Conservation (phyloP, 2,113 vertebrate genomes). For the Morone chrysops region DNA sequence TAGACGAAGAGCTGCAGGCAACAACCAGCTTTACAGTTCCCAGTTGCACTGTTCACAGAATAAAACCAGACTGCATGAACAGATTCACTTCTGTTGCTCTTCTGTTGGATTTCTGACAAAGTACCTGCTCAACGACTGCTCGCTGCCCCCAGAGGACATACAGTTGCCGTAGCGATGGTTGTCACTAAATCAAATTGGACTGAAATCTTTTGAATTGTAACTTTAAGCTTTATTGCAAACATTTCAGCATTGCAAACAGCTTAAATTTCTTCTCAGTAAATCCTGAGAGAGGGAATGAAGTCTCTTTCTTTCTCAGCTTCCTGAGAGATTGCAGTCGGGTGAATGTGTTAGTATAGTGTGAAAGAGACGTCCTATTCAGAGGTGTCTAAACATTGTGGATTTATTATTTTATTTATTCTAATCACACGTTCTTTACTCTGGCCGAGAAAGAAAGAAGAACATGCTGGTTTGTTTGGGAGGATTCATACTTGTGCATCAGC, state of each 20-base stretch:
- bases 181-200: neutral
- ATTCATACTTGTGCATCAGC: conserved; percentile 21
- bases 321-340: neutral
- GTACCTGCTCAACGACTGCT: neutral
- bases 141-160: neutral
- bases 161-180: neutral
- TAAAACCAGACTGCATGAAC: neutral
- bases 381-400: neutral
- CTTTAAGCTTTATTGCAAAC: no score
- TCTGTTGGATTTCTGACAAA: neutral
- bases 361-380: neutral
- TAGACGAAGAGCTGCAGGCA: neutral
- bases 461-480: conserved; percentile 2
- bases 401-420: neutral
- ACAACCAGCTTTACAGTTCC: neutral
- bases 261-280: neutral
- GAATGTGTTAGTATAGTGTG: conserved; percentile 16
- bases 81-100: neutral
- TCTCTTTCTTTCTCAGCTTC: neutral
- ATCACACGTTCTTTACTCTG: neutral
- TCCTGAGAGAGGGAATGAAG: neutral
- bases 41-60: neutral
- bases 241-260: neutral
- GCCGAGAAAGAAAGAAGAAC: neutral
- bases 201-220: neutral